Conservation (phyloP, 53 echinoderm and acorn worm species). For the Crossaster papposus region DNA sequence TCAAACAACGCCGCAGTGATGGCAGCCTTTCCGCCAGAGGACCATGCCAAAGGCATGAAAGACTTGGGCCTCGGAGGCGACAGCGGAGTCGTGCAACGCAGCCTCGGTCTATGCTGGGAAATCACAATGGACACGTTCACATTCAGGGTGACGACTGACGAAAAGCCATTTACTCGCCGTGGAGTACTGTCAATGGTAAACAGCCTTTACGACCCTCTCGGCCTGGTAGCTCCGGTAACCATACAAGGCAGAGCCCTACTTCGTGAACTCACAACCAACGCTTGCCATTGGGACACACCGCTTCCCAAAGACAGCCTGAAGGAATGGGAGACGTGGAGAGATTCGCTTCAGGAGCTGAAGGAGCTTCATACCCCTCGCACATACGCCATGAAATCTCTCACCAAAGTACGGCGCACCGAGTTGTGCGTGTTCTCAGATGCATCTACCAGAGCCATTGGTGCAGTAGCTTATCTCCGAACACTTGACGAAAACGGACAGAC, state of each 20-base stretch:
- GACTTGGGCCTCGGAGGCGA: constrained; percentile 33
- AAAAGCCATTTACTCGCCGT: constrained; percentile 44
- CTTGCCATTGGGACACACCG: constrained; percentile 21
- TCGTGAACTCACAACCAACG: constrained; percentile 39
- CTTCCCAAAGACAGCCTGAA: constrained; percentile 27
- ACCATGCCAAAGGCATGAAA: constrained; percentile 36
- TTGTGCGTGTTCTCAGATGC: constrained; percentile 48
- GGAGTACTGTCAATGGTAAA: no score
- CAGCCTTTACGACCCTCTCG: constrained; percentile 63
- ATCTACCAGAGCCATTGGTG: constrained; percentile 52
- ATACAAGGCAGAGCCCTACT: constrained; percentile 55
- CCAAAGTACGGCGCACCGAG: constrained; percentile 1
- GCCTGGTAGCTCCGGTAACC: constrained; percentile 52
- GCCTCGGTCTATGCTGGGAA: constrained; percentile 51
- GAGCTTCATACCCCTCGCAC: constrained; percentile 16
- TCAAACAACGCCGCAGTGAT: constrained; percentile 59
- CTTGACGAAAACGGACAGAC: constrained; percentile 28
- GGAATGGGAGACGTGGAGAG: constrained; percentile 37
- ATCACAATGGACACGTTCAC: constrained; percentile 48
- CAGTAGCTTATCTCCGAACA: constrained; percentile 37
- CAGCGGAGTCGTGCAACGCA: constrained; percentile 5
- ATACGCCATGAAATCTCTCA: constrained; percentile 18
- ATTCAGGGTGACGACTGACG: constrained; percentile 13
- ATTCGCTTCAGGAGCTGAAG: constrained; percentile 21
- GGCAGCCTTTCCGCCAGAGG: constrained; percentile 40